A percentile compares a stretch with the other conserved stretches of the same genome.
Evolutionary conservation across 2,797 vertebrate genomes (phyloP).

Genomic region (Sebastes hubbsi): DNA sequence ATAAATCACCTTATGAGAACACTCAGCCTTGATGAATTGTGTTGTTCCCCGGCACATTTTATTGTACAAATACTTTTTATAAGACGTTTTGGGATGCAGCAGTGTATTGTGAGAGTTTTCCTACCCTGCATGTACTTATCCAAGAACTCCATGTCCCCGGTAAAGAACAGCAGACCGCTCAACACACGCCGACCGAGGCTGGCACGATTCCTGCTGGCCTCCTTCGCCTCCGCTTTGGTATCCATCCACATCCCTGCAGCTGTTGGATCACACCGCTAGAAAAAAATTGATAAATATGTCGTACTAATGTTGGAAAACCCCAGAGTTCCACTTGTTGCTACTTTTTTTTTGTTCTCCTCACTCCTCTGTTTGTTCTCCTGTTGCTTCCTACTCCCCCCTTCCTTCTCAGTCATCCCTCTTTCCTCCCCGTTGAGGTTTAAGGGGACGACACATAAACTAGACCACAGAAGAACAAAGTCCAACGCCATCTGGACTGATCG

Average conservation of each 20-base stretch:
- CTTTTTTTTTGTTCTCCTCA: neutral
- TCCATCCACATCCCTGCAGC: constrained; percentile 59
- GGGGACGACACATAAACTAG: constrained; percentile 51
- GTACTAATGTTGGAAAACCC: neutral
- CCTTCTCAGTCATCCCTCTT: neutral
- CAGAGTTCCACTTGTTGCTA: neutral
- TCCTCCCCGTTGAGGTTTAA: neutral
- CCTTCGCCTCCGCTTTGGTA: constrained; percentile 43
- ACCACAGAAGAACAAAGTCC: constrained; percentile 45
- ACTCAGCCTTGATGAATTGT: neutral
- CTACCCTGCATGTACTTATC: constrained; percentile 74
- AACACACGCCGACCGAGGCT: constrained; percentile 21
- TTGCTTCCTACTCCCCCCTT: neutral
- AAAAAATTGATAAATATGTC: neutral
- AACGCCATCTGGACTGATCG: neutral
- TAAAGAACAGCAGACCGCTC: constrained; percentile 59
- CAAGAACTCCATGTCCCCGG: constrained; percentile 77
- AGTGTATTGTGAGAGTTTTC: neutral
- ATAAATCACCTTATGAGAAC: neutral
- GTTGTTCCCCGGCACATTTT: neutral
- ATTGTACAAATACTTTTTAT: neutral
- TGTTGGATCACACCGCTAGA: neutral
- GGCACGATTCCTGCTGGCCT: constrained; percentile 14
- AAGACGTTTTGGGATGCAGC: neutral
- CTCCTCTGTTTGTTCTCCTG: neutral